phyloP scores from a whole-genome alignment of 2,888 invertebrate genomes.

The Tubiluchus corallicola region DNA sequence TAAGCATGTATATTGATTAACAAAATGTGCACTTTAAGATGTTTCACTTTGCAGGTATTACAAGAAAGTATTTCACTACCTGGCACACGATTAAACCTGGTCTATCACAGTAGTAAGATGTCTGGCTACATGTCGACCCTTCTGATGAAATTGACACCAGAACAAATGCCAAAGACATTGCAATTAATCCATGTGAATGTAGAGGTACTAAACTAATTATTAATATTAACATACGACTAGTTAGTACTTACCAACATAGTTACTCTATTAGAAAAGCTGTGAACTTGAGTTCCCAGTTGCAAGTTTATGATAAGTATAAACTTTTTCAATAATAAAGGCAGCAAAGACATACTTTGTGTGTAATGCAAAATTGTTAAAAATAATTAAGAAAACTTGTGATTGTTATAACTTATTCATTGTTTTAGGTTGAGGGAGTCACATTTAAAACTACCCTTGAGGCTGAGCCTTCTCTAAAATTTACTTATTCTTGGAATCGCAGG shows the following conservation, averaged over 20 bases:
- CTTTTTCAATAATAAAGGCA: too few species aligned
- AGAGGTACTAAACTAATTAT: too few species aligned
- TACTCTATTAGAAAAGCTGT: too few species aligned
- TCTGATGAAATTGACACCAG: conserved; percentile 65
- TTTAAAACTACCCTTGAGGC: conserved; percentile 87
- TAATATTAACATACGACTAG: too few species aligned
- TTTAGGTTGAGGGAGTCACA: conserved; percentile 62
- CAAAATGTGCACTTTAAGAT: too few species aligned
- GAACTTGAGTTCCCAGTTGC: too few species aligned
- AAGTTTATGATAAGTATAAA: too few species aligned
- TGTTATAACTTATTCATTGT: conserved; percentile 46
- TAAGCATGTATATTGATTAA: too few species aligned
- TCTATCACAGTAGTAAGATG: conserved; percentile 87
- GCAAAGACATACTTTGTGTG: too few species aligned
- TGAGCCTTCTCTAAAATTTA: conserved; percentile 80
- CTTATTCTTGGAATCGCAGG: conserved; percentile 92
- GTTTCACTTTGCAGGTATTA: conserved; percentile 60
- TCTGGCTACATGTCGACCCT: conserved; percentile 84
- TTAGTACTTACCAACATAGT: too few species aligned
- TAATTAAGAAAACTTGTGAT: too few species aligned
- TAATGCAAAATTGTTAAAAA: too few species aligned
- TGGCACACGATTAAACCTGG: conserved; percentile 74
- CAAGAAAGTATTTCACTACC: conserved; percentile 87
- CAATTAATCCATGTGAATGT: conserved; percentile 80
- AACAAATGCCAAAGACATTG: conserved; percentile 54